Conservation (phyloP, 2,113 vertebrate genomes). For the Semicossyphus pulcher region DNA sequence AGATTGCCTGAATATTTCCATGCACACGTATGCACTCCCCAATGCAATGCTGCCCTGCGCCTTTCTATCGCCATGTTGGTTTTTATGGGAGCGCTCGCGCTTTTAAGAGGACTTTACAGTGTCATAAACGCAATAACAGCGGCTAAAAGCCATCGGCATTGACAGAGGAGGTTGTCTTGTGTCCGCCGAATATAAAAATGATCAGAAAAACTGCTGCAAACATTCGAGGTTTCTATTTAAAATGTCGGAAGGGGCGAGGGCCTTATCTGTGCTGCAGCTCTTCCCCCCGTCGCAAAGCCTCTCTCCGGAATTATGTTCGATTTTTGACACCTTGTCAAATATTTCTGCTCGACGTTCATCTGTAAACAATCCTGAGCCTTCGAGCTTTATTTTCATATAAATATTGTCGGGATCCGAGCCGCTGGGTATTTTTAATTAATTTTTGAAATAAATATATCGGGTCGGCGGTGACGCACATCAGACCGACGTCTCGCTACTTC, state of each 20-base stretch:
- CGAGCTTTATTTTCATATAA: constrained; percentile 87
- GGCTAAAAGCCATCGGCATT: constrained; percentile 35
- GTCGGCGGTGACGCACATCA: constrained; percentile 71
- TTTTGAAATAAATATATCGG: constrained; percentile 83
- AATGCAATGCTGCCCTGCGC: constrained; percentile 72
- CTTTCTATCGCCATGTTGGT: constrained; percentile 91
- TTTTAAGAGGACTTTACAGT: constrained; percentile 75
- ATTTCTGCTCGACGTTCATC: constrained; percentile 7
- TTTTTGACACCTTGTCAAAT: constrained; percentile 39
- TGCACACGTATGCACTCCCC: constrained; percentile 87
- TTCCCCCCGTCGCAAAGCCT: constrained; percentile 62
- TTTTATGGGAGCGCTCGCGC: constrained; percentile 73
- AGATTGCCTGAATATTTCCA: constrained; percentile 83
- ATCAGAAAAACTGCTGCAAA: constrained; percentile 42
- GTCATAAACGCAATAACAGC: constrained; percentile 75
- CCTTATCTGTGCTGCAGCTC: constrained; percentile 73
- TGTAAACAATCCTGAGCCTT: constrained; percentile 63
- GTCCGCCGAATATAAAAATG: constrained; percentile 15
- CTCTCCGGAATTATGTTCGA: constrained; percentile 78
- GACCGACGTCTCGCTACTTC: constrained; percentile 54
- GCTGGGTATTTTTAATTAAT: constrained; percentile 89
- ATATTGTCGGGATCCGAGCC: constrained; percentile 66
- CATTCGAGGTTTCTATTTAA: constrained; percentile 67
- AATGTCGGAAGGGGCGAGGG: constrained; percentile 85
- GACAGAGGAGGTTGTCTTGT: constrained; percentile 57